Base-by-base conservation (phyloP, 2,888 invertebrate species). In the Xestoiulus laeticollis region DNA sequence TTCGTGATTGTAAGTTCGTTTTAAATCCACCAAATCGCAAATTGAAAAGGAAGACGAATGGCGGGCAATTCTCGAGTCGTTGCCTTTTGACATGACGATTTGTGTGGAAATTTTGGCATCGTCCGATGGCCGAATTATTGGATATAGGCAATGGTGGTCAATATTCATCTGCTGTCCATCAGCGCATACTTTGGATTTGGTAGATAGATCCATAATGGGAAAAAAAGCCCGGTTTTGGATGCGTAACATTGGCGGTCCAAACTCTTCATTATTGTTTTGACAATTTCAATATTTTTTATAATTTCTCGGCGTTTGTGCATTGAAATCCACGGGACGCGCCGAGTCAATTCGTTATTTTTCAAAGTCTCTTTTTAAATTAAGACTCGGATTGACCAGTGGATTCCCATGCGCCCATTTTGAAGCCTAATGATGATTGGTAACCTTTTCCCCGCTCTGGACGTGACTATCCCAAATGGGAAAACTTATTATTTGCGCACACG, bases 401-500 rank as follows among this genome's bases (percentile, higher is more conserved):
- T 8, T 68, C 68, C 22, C 78, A 30, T 14, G 30, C 30, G 78
- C 30, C 78, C 78, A 30, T 78, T 78, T 78, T 78, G 59, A 5
- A 30, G 14, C 22, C 78, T 30, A 14, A 4, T 22, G 10, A 78
- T 78, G 78, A 78, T 78, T 30, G 78, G 78, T 30, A 78, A 78
- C 30, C 30, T 78, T 78, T 78, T 48, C 14, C 78, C 78, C 78
- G 78, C 78, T 0, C 78, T 78, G 78, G 30, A 30, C 30, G 78
- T 78, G 78, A 78, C 78, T 78, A 12, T 78, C 78, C 30, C 30
- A 78, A 78, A 78, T 30, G 78, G 78, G 78, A 78, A 78, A 78
- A 78, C 30, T 78, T 78, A 78, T 78, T 78, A 78, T 78, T 78
- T 78, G 78, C 26, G 78, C 78, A 30, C 78, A 78, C 78, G 78